Percentiles rank a stretch among this genome's conserved stretches.
Evolutionary conservation across 2,113 vertebrate species (phyloP).

Genomic region (Talpa occidentalis): DNA sequence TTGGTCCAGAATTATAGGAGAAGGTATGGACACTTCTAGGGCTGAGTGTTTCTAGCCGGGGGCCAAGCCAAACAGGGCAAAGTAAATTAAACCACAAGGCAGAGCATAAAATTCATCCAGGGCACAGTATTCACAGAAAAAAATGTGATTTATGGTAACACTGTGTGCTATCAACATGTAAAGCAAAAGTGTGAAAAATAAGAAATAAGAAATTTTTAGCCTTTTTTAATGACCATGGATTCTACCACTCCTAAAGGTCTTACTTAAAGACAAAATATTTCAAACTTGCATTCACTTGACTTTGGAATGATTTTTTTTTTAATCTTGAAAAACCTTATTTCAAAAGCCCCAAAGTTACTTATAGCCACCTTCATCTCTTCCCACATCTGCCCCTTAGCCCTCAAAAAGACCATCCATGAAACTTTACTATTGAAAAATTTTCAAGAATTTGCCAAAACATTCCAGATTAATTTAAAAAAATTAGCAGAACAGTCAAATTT

Average conservation of each 20-base stretch:
- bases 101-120: neutral
- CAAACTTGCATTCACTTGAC: slow-evolving; percentile 41
- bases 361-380: slow-evolving; percentile 23
- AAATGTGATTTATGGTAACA: slow-evolving; percentile 17
- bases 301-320: neutral
- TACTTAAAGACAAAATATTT: slow-evolving; percentile 11
- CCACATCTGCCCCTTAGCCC: neutral
- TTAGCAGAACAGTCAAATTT: slow-evolving; percentile 1
- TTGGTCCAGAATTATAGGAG: neutral
- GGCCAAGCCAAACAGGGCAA: neutral
- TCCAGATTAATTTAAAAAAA: slow-evolving; percentile 39
- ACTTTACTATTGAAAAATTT: slow-evolving; percentile 28
- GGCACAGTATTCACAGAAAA: neutral
- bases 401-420: neutral
- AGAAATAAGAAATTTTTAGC: too few relatives aligned
- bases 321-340: slow-evolving; percentile 35
- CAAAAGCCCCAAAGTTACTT: slow-evolving; percentile 26
- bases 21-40: neutral
- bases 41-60: neutral
- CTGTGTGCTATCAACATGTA: neutral
- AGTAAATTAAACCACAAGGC: neutral
- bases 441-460: slow-evolving; percentile 33
- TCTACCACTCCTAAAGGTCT: neutral
- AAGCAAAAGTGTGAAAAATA: slow-evolving; percentile 21
- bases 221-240: neutral